Evolutionary conservation across 2,888 invertebrate genomes (phyloP), one percentile per base, ranked within the genome.

Genomic region (Ellobium chinense): DNA sequence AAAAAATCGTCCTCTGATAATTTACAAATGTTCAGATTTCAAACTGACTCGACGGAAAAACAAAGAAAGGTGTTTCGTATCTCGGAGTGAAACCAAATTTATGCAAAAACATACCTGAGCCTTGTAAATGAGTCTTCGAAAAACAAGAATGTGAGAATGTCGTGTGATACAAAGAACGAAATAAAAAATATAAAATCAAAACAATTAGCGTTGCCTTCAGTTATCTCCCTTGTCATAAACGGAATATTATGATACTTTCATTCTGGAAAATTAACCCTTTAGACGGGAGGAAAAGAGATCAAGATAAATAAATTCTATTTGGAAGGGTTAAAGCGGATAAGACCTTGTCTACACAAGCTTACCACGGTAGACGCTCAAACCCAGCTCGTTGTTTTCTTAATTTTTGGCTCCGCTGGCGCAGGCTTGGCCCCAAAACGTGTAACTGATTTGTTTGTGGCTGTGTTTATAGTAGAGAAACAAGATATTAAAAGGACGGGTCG

Each of bases 271-370:
- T 72, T 56, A 58, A 60, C 72, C 24, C 37, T 60, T 60, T 56
- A 56, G 60, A 60, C 72, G 72, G 60, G 36, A 60, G n/a, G n/a
- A n/a, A 18, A 24, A 36, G 18, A 24, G 60, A 72, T 72, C 56
- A 58, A 21, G 46, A 1, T n/a, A 72, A 72, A 58, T 72, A 58
- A 60, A 34, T 72, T 72, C 60, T 56, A 60, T 58, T 60, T 60
- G 37, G 12, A 60, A 29, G 60, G 72, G 31, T 60, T 21, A 60
- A 72, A 36, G 5, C 24, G 34, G 72, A 72, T 72, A 60, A 31
- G 58, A 34, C 56, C 56, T 58, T 37, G 72, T 72, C 72, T 58
- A 58, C 58, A 27, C 9, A 2, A 37, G 36, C 72, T 72, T 72
- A 72, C 36, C 72, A 18, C 18, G 9, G 18, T 7, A 46, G 18